Conservation (phyloP, 2,797 vertebrate species). For the Anguilla obscura region DNA sequence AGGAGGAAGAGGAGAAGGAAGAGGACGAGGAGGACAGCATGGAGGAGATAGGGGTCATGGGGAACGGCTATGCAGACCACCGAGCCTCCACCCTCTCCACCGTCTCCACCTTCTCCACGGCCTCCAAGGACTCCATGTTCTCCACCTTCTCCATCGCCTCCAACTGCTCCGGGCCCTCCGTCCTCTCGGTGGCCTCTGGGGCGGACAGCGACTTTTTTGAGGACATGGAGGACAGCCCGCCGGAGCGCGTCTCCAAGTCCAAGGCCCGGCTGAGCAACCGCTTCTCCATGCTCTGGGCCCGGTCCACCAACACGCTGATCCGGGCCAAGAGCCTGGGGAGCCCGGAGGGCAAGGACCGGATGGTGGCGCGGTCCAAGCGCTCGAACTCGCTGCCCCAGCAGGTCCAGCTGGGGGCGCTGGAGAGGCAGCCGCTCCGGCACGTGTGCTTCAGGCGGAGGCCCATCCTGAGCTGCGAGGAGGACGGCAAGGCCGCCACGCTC, state of each 20-base stretch:
- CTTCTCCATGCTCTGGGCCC: slow-evolving; percentile 78
- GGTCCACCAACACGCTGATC: slow-evolving; percentile 70
- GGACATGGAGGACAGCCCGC: slow-evolving; percentile 73
- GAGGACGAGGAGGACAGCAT: slow-evolving; percentile 60
- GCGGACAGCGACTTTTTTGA: slow-evolving; percentile 89
- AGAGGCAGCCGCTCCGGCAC: slow-evolving; percentile 55
- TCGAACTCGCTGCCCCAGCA: slow-evolving; percentile 91
- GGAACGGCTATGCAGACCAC: slow-evolving; percentile 62
- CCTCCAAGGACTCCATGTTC: slow-evolving; percentile 82
- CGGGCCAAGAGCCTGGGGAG: slow-evolving; percentile 85
- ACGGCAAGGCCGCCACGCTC: slow-evolving; percentile 73
- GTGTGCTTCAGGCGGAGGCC: slow-evolving; percentile 80
- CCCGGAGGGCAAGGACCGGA: slow-evolving; percentile 65
- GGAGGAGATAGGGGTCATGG: slow-evolving; percentile 58
- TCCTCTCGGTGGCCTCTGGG: slow-evolving; percentile 83
- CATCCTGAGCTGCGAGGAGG: slow-evolving; percentile 87
- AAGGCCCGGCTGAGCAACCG: slow-evolving; percentile 73
- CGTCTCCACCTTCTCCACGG: slow-evolving; percentile 64
- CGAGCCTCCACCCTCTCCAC: slow-evolving; percentile 84
- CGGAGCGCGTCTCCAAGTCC: slow-evolving; percentile 53
- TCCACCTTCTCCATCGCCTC: slow-evolving; percentile 74
- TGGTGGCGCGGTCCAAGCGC: slow-evolving; percentile 74
- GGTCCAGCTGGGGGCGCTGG: slow-evolving; percentile 55
- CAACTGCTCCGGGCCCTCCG: slow-evolving; percentile 76
- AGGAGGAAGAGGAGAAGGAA: slow-evolving; percentile 47